Evolutionary conservation across 2,888 invertebrate species (phyloP).

Genomic region (Mantis religiosa): DNA sequence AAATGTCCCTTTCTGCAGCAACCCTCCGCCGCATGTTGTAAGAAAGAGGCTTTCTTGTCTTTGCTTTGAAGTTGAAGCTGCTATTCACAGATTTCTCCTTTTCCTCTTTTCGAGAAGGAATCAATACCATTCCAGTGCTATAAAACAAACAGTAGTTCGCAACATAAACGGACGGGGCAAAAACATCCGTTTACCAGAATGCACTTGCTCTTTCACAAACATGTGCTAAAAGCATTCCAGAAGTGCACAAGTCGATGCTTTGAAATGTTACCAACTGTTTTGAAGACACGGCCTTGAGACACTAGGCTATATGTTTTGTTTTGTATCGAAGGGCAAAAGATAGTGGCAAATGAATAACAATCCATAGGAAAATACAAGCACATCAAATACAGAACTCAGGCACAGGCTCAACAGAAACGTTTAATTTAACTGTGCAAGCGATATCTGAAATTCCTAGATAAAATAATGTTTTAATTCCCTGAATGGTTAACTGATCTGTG

Average conservation of each 20-base stretch:
- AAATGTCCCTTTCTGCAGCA: background rate
- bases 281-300: background rate
- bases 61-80: background rate
- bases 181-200: background rate
- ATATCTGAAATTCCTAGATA: too few relatives aligned
- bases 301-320: too few relatives aligned
- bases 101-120: background rate
- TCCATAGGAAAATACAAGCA: too few relatives aligned
- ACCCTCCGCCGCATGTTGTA: background rate
- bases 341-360: too few relatives aligned
- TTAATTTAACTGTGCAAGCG: too few relatives aligned
- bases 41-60: background rate
- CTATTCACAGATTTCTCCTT: background rate
- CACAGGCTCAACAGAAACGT: too few relatives aligned
- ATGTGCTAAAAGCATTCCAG: background rate
- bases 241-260: background rate
- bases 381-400: too few relatives aligned
- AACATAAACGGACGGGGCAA: background rate
- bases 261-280: background rate
- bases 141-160: background rate
- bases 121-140: background rate
- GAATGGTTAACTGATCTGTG: too few relatives aligned
- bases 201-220: background rate
- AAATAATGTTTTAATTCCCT: too few relatives aligned
- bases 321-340: too few relatives aligned